Conservation (phyloP, 1,140 invertebrate species). For the Drosophila ambigua region DNA sequence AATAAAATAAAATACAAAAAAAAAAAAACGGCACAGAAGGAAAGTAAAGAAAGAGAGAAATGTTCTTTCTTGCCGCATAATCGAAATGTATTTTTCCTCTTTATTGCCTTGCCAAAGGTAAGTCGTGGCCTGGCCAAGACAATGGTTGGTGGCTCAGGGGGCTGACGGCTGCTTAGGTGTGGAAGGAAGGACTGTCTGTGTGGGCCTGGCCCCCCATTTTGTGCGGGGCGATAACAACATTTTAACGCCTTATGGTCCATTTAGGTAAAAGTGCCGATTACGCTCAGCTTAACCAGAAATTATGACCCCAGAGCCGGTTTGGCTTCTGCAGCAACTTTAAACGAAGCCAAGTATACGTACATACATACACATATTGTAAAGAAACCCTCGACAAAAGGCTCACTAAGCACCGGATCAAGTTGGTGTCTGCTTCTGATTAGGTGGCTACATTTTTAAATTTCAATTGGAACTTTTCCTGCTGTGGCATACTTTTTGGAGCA, state of each 20-base stretch:
- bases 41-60: conserved; percentile 33
- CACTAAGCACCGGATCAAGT: neutral
- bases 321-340: conserved; percentile 34
- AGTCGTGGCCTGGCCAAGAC: conserved; percentile 13
- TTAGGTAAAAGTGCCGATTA: conserved; percentile 80
- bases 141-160: neutral
- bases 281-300: conserved; percentile 77
- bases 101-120: conserved; percentile 62
- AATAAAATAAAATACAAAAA: conserved; percentile 57
- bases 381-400: neutral
- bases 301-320: conserved; percentile 64
- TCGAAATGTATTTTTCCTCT: conserved; percentile 74
- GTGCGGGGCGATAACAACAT: conserved; percentile 69
- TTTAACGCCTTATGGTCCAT: conserved; percentile 82
- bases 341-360: neutral
- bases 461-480: no score
- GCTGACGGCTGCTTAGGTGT: neutral
- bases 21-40: conserved; percentile 8
- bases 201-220: conserved; percentile 2
- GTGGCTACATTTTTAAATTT: neutral
- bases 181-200: conserved; percentile 3
- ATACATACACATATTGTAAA: no score
- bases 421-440: conserved; percentile 5
- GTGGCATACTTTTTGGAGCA: no score
- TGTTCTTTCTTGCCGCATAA: conserved; percentile 63